Evolutionary conservation across 2,113 vertebrate genomes (phyloP).

Genomic region (Cranoglanis bouderius): DNA sequence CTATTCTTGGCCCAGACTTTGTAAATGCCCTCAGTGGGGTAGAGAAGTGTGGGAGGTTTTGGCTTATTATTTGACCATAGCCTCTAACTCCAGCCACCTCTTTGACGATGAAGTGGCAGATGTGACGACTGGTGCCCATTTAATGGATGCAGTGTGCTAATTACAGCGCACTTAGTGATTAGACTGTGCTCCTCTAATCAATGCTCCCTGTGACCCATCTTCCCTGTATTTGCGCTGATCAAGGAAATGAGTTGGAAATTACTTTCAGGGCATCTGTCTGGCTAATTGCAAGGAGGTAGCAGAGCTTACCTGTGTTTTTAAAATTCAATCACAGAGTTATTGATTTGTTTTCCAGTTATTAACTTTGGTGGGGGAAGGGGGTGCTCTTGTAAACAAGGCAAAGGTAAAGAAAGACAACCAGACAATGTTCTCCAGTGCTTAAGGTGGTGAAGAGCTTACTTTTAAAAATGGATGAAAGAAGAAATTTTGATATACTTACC

Average conservation of each 20-base stretch:
- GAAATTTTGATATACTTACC: conserved; percentile 36
- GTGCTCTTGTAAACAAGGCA: not conserved
- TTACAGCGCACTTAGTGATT: conserved; percentile 47
- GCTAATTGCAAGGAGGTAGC: conserved; percentile 43
- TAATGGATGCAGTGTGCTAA: conserved; percentile 16
- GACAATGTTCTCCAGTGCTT: not conserved
- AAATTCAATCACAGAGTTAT: conserved; percentile 45
- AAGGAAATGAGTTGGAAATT: conserved; percentile 58
- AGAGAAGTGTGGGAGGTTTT: not conserved
- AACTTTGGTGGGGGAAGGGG: not conserved
- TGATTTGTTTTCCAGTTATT: conserved; percentile 30
- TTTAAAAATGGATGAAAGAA: not conserved
- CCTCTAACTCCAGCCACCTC: not conserved
- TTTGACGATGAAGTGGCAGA: not conserved
- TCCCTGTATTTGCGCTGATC: conserved; percentile 29
- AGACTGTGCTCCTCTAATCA: conserved; percentile 18
- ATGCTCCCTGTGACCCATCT: conserved; percentile 47
- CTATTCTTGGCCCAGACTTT: conserved; percentile 19
- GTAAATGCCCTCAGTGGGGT: not conserved
- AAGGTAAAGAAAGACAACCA: not conserved
- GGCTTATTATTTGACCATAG: conserved; percentile 27
- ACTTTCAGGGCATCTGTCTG: conserved; percentile 47
- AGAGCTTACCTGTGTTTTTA: conserved; percentile 29
- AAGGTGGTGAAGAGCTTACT: not conserved
- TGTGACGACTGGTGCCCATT: conserved; percentile 15